Evolutionary conservation across 2,797 vertebrate species (phyloP).

Genomic region (Scolopax rusticola): DNA sequence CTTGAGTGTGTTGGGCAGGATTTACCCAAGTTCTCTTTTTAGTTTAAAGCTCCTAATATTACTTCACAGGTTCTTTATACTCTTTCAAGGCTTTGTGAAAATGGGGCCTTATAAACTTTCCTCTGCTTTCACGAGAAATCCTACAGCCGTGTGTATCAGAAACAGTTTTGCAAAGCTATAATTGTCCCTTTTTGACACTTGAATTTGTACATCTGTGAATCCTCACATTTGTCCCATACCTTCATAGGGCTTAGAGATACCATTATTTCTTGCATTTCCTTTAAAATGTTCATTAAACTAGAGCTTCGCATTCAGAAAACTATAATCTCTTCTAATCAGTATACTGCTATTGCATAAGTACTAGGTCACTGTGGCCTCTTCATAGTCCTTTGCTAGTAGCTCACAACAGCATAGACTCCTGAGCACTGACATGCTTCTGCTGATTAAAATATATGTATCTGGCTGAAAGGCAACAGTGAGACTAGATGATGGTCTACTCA

Average conservation of each 20-base stretch:
- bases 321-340: background rate
- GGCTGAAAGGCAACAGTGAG: constrained; percentile 11
- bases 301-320: background rate
- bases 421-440: background rate
- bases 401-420: background rate
- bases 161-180: background rate
- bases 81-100: background rate
- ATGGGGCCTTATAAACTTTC: background rate
- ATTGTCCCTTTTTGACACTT: background rate
- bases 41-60: background rate
- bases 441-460: background rate
- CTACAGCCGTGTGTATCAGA: background rate
- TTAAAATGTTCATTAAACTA: constrained; percentile 26
- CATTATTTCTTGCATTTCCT: background rate
- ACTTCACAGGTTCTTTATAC: background rate
- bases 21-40: background rate
- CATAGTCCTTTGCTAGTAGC: background rate
- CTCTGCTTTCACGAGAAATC: background rate
- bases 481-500: background rate
- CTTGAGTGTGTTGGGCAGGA: background rate
- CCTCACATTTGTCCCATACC: background rate
- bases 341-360: background rate
- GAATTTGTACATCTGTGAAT: background rate
- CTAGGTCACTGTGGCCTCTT: background rate
- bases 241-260: background rate